phyloP scores from a whole-genome alignment of 2,888 invertebrate species.

The Meandrusa payeni region DNA sequence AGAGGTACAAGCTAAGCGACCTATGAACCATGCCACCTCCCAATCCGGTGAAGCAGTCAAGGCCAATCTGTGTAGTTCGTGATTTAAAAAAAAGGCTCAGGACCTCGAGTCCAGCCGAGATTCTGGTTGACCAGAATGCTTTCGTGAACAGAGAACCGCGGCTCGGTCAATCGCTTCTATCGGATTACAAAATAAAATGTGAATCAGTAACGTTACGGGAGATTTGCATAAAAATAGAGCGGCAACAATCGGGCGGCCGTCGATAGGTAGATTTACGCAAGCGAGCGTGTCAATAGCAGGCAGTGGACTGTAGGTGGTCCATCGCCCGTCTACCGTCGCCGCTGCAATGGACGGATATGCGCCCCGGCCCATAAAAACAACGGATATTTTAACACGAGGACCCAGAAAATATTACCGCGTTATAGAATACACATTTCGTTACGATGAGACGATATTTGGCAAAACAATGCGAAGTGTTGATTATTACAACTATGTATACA shows the following conservation, averaged over 20 bases:
- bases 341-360: constrained; percentile 25
- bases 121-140: neutral
- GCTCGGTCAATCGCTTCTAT: neutral
- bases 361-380: constrained; percentile 4
- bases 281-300: constrained; percentile 35
- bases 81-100: too few relatives aligned
- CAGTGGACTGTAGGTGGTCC: constrained; percentile 33
- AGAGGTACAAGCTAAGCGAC: too few relatives aligned
- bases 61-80: too few relatives aligned
- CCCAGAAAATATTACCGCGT: neutral
- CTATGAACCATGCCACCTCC: too few relatives aligned
- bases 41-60: too few relatives aligned
- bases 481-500: too few relatives aligned
- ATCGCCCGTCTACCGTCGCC: neutral
- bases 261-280: constrained; percentile 26
- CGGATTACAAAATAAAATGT: constrained; percentile 1
- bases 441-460: too few relatives aligned
- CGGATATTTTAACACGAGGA: constrained; percentile 1
- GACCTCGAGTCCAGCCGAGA: neutral
- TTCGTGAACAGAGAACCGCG: too few relatives aligned
- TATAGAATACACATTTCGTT: too few relatives aligned
- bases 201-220: neutral
- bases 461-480: too few relatives aligned
- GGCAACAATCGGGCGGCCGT: constrained; percentile 22
- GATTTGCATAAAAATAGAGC: constrained; percentile 20